A percentile compares a stretch with the other conserved stretches of the same genome.
Evolutionary conservation across 2,888 invertebrate species (phyloP).

Genomic region (Nymphalis c-album): DNA sequence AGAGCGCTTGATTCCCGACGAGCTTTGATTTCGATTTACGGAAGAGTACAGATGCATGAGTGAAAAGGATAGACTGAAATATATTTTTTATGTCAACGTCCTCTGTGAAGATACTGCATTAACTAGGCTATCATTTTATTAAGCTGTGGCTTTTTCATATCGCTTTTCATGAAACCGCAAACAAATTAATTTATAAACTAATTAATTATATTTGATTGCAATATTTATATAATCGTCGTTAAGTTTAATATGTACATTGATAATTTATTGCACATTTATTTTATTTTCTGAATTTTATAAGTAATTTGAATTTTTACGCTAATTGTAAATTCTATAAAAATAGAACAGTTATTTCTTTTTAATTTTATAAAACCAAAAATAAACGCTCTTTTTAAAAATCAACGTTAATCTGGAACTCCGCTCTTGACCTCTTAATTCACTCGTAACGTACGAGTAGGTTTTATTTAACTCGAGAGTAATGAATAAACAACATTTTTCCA

Average conservation of each 20-base stretch:
- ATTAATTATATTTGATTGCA: slow-evolving; percentile 15
- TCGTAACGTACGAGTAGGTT: slow-evolving; percentile 27
- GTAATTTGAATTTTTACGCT: not conserved
- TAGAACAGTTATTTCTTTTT: slow-evolving; percentile 5
- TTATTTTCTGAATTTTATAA: not conserved
- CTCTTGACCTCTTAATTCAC: slow-evolving; percentile 28
- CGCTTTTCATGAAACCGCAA: slow-evolving; percentile 30
- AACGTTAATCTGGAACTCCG: slow-evolving; percentile 22
- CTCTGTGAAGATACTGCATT: slow-evolving; percentile 70
- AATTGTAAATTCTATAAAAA: not conserved
- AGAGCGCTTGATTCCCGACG: slow-evolving; percentile 70
- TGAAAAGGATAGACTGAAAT: slow-evolving; percentile 61
- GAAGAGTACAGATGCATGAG: slow-evolving; percentile 71
- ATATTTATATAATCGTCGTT: not conserved
- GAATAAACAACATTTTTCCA: slow-evolving; percentile 25
- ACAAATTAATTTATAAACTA: slow-evolving; percentile 25
- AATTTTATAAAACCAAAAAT: slow-evolving; percentile 11
- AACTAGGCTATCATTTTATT: slow-evolving; percentile 59
- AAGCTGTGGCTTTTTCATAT: slow-evolving; percentile 61
- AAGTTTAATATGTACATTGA: not conserved
- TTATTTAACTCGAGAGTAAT: slow-evolving; percentile 25
- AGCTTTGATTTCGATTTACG: slow-evolving; percentile 82
- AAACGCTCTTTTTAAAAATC: slow-evolving; percentile 17
- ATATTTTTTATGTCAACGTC: slow-evolving; percentile 76
- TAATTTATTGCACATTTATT: not conserved